Evolutionary conservation across 2,113 vertebrate species (phyloP).

Genomic region (Oryzias javanicus): DNA sequence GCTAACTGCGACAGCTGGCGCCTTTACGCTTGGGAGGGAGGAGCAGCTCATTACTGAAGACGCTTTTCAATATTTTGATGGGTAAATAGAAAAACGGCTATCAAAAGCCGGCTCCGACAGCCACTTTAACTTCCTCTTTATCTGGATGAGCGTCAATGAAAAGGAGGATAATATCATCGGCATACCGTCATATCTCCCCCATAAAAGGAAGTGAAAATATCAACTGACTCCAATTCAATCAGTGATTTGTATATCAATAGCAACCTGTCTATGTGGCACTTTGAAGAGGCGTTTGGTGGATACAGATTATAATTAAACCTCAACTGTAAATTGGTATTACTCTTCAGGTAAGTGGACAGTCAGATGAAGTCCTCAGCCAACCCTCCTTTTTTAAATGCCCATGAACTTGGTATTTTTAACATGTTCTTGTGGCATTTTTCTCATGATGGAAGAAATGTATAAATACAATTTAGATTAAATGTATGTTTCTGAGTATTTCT

Average conservation of each 20-base stretch:
- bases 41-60: conserved; percentile 69
- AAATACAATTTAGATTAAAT: no score
- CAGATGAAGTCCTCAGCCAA: conserved; percentile 17
- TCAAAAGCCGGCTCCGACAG: conserved; percentile 60
- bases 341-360: conserved; percentile 44
- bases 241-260: conserved; percentile 66
- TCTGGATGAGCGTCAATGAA: conserved; percentile 62
- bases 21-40: conserved; percentile 61
- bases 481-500: no score
- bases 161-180: conserved; percentile 60
- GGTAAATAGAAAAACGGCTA: conserved; percentile 64
- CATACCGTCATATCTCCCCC: conserved; percentile 40
- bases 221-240: conserved; percentile 40
- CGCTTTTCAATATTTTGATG: conserved; percentile 65
- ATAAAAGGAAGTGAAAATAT: conserved; percentile 46
- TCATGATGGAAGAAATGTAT: no score
- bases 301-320: conserved; percentile 59
- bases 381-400: not conserved
- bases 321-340: conserved; percentile 36
- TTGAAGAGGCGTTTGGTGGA: conserved; percentile 52
- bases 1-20: conserved; percentile 61
- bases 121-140: conserved; percentile 55
- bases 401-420: no score
- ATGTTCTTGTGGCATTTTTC: no score
- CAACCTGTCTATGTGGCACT: conserved; percentile 46